These are phyloP conservation scores for Hydropsyche betteni DNA, from an alignment of 2,888 invertebrate genomes.

Conservation along the genomic window DNA sequence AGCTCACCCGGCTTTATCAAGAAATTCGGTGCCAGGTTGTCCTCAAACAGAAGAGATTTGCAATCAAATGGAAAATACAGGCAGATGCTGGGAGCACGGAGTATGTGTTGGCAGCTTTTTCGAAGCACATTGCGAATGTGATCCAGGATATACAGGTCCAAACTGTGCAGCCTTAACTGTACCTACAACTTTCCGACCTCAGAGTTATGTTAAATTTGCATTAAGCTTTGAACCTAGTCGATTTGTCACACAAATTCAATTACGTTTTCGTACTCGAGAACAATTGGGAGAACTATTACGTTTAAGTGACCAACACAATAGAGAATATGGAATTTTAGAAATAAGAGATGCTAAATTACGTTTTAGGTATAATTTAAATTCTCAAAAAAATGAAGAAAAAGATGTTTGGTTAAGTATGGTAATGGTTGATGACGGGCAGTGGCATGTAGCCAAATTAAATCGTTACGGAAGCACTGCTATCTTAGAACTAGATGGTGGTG, in stretches of 20 bases:
- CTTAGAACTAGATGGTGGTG: conserved; percentile 65
- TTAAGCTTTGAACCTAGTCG: conserved; percentile 63
- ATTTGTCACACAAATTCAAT: conserved; percentile 63
- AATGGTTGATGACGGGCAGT: conserved; percentile 65
- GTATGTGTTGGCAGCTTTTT: conserved; percentile 61
- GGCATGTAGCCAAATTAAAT: conserved; percentile 64
- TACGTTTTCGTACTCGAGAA: conserved; percentile 67
- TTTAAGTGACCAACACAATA: conserved; percentile 61
- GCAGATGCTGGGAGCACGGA: conserved; percentile 59
- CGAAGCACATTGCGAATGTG: conserved; percentile 64
- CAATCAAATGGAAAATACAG: conserved; percentile 58
- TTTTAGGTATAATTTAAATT: conserved; percentile 65
- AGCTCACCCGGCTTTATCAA: conserved; percentile 61
- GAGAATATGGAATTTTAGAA: conserved; percentile 65
- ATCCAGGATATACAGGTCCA: conserved; percentile 66
- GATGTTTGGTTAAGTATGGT: conserved; percentile 60
- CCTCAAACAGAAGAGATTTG: conserved; percentile 64
- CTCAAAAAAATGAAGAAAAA: conserved; percentile 60
- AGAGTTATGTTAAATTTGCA: conserved; percentile 66
- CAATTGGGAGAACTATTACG: conserved; percentile 65
- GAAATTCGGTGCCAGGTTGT: conserved; percentile 61
- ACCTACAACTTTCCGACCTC: conserved; percentile 62
- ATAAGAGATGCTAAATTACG: conserved; percentile 56
- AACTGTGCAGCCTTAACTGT: conserved; percentile 57
- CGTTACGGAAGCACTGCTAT: conserved; percentile 63